Evolutionary conservation across 2,113 vertebrate species (phyloP).

Genomic region (Myrmecobius fasciatus): DNA sequence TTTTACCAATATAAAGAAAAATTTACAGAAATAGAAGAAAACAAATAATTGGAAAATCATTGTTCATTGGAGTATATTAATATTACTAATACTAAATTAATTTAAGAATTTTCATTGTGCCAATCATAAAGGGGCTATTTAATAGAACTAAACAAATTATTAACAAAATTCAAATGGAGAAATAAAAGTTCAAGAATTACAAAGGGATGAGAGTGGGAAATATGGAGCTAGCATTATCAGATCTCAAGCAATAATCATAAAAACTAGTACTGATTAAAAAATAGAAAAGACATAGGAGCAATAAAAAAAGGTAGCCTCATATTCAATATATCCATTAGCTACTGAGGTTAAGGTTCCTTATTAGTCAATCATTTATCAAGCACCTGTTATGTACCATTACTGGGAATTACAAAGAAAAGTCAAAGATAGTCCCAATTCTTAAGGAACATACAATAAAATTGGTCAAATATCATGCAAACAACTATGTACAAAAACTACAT

Average conservation of each 20-base stretch:
- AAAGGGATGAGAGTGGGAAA: background rate
- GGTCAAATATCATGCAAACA: too few relatives aligned
- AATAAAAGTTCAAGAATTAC: background rate
- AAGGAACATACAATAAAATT: too few relatives aligned
- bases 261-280: background rate
- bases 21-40: background rate
- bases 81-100: background rate
- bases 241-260: background rate
- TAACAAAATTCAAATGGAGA: background rate
- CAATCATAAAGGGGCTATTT: background rate
- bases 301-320: background rate
- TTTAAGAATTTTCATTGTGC: background rate
- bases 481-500: too few relatives aligned
- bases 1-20: background rate
- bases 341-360: background rate
- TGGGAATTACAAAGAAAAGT: background rate
- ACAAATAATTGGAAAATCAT: background rate
- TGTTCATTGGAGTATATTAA: background rate
- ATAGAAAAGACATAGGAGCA: background rate
- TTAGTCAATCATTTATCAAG: background rate
- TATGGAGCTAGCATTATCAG: background rate
- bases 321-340: background rate
- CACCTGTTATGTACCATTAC: background rate
- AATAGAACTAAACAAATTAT: background rate
- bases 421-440: background rate